Percentiles rank a stretch among this genome's conserved stretches.
phyloP scores from a whole-genome alignment of 2,113 vertebrate species.

The Ellobius talpinus region DNA sequence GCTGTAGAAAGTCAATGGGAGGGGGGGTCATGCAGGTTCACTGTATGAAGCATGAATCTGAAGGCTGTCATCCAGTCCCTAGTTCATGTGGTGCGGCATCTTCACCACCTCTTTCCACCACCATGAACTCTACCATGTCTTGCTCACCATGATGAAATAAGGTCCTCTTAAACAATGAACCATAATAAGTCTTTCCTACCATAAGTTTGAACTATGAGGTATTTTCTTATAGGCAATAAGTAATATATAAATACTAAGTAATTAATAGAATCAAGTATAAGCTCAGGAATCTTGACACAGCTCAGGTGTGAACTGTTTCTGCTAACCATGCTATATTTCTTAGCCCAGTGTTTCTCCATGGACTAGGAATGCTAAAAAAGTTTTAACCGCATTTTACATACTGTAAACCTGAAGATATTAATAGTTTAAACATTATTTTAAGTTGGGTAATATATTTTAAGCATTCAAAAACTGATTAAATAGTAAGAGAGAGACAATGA shows the following conservation, averaged over 20 bases:
- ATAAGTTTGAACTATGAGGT: background rate
- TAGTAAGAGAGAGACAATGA: background rate
- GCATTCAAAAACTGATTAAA: background rate
- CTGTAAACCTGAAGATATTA: background rate
- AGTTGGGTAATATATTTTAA: background rate
- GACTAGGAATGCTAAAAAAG: slow-evolving; percentile 10
- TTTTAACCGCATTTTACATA: background rate
- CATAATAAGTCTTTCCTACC: too few relatives aligned
- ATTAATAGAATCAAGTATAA: background rate
- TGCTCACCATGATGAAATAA: too few relatives aligned
- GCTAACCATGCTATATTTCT: background rate
- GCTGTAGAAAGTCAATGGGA: background rate
- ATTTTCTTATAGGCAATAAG: background rate
- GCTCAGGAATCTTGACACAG: background rate
- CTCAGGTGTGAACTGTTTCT: background rate
- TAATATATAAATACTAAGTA: background rate
- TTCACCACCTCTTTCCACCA: too few relatives aligned
- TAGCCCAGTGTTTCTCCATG: background rate
- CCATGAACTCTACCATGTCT: too few relatives aligned
- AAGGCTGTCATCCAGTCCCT: too few relatives aligned
- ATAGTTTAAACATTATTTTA: background rate
- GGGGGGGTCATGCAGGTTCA: background rate
- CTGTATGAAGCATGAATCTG: too few relatives aligned
- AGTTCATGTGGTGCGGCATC: too few relatives aligned
- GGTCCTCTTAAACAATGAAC: too few relatives aligned